These are phyloP conservation scores for Zhuqinia jingwanae DNA, from an alignment of 2,888 invertebrate species.

Conservation along the genomic window DNA sequence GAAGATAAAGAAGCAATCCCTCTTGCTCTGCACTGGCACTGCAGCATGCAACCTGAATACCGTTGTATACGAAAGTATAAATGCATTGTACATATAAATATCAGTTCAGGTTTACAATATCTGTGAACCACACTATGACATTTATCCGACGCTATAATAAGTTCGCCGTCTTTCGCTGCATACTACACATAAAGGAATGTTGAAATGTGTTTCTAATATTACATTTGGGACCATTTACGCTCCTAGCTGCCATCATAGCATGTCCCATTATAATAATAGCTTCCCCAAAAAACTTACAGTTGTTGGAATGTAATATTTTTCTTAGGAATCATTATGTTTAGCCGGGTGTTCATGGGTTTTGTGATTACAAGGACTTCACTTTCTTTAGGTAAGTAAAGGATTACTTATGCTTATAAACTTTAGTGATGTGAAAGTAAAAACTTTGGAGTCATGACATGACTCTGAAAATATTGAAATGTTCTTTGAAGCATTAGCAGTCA, in stretches of 20 bases:
- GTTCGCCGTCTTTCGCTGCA: too few relatives aligned
- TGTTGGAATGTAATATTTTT: slow-evolving; percentile 32
- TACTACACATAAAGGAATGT: background rate
- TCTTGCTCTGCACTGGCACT: too few relatives aligned
- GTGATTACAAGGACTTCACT: background rate
- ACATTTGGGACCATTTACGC: slow-evolving; percentile 59
- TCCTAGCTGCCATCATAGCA: slow-evolving; percentile 30
- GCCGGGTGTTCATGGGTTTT: background rate
- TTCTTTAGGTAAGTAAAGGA: background rate
- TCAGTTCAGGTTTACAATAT: background rate
- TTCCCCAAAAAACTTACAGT: background rate
- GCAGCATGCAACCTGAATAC: too few relatives aligned
- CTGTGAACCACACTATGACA: too few relatives aligned
- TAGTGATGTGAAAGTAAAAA: background rate
- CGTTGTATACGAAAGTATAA: background rate
- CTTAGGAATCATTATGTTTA: background rate
- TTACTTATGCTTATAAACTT: background rate
- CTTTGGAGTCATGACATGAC: background rate
- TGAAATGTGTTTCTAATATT: background rate
- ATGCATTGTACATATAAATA: background rate
- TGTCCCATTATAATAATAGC: slow-evolving; percentile 54
- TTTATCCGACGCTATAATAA: too few relatives aligned
- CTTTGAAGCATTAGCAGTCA: too few relatives aligned
- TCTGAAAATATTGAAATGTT: background rate
- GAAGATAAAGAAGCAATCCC: background rate